Evolutionary conservation across 2,888 invertebrate species (phyloP), one percentile per base, ranked within the genome.

Genomic region (Agrochola lychnidis): DNA sequence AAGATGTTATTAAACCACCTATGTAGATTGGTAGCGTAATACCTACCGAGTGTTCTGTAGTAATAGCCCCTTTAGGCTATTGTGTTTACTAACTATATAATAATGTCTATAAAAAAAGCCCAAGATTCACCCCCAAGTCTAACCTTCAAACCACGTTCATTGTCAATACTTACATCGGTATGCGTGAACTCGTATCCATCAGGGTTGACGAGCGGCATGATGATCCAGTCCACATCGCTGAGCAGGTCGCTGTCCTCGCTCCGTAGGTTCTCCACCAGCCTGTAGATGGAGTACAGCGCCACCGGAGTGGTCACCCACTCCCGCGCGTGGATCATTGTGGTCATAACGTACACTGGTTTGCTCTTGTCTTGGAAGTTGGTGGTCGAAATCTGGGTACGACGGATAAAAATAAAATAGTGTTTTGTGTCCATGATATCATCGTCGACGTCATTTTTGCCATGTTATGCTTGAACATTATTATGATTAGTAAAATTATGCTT

Each of bases 121-220:
- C 42, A 64, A 64, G 19, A 19, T 64, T 42, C 25, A 64, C 5
- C n/a, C n/a, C n/a, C 6, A 42, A 25, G 5, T 45, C 42, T 16
- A 30, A 48, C 19, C 30, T 30, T 48, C 25, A 22, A 48, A 48
- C 22, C 45, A 30, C 45, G 45, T 45, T 48, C 14, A 48, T 48
- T 22, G 22, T 48, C 12, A 48, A 25, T 10, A 56, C 84, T 97
- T 78, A 98, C 97, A 71, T 97, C 94, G 0, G 98, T 95, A 84
- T 97, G 97, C 0, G 97, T 95, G 90, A 95, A 98, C 86, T 97
- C 97, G 88, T 98, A 98, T 0, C 98, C 98, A 91, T 98, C 98
- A 30, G 98, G 98, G 91, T 98, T 98, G n/a, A 97, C 96, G 5
- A 97, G 92, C 0, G 98, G 98, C 81, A 98, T 80, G 36, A 98